Percentiles rank a stretch among this genome's conserved stretches.
Conservation (phyloP, 2,797 vertebrate species). For the Crocidura indochinensis region DNA sequence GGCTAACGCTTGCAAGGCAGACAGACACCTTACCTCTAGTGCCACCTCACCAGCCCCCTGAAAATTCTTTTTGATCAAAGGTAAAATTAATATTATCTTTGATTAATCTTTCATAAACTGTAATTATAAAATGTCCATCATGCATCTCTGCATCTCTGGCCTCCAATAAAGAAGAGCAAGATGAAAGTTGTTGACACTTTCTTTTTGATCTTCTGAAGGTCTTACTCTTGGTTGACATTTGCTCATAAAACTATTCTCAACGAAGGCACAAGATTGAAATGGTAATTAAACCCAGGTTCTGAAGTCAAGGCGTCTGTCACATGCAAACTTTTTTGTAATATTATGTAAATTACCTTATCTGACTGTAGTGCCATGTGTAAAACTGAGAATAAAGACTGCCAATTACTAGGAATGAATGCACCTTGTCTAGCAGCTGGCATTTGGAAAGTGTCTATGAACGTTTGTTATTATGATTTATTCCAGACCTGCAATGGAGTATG, state of each 20-base stretch:
- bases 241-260: not conserved
- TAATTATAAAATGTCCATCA: not conserved
- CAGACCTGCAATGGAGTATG: not conserved
- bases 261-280: not conserved
- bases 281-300: not conserved
- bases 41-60: no score
- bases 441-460: not conserved
- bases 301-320: not conserved
- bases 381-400: not conserved
- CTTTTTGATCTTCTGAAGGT: not conserved
- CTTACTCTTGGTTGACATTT: no score
- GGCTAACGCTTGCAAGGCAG: no score
- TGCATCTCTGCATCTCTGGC: not conserved
- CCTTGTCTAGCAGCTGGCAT: not conserved
- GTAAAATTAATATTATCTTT: not conserved
- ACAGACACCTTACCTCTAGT: no score
- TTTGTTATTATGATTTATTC: constrained; percentile 25
- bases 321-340: not conserved
- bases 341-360: not conserved
- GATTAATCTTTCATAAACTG: constrained; percentile 10
- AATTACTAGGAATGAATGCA: not conserved
- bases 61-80: not conserved
- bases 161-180: constrained; percentile 36
- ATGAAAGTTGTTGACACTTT: not conserved
- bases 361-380: not conserved